These are phyloP conservation scores for Pterophyllum scalare DNA, from an alignment of 2,113 vertebrate genomes.

Conservation along the genomic window DNA sequence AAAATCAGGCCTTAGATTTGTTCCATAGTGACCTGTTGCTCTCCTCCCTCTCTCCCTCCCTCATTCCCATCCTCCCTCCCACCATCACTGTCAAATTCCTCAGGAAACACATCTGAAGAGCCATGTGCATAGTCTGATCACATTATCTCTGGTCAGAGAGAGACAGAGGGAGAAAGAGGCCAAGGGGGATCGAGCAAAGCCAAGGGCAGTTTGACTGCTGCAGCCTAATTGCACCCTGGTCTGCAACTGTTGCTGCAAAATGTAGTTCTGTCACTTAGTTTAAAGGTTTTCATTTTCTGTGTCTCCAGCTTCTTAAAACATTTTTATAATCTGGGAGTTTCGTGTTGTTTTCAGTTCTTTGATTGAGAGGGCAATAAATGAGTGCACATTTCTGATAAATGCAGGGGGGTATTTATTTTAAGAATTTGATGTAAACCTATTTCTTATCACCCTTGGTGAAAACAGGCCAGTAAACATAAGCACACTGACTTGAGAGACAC, in stretches of 20 bases:
- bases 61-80: constrained; percentile 51
- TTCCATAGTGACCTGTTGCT: constrained; percentile 68
- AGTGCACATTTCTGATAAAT: not conserved
- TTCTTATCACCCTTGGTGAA: constrained; percentile 14
- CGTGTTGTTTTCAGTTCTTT: not conserved
- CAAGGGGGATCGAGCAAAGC: constrained; percentile 67
- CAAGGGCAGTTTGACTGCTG: constrained; percentile 72
- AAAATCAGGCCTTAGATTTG: constrained; percentile 54
- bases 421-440: not conserved
- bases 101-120: constrained; percentile 79
- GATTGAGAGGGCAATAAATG: not conserved
- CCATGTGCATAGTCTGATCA: constrained; percentile 77
- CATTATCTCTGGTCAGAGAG: constrained; percentile 78
- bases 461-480: constrained; percentile 26
- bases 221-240: constrained; percentile 73
- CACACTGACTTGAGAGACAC: constrained; percentile 9
- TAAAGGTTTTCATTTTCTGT: constrained; percentile 11
- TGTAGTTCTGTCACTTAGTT: constrained; percentile 44
- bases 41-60: constrained; percentile 34
- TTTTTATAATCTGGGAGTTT: not conserved
- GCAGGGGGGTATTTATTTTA: not conserved
- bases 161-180: constrained; percentile 52
- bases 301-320: not conserved
- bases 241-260: constrained; percentile 67
- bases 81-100: constrained; percentile 78